Base-by-base conservation (phyloP, 2,113 vertebrate genomes). In the Lophius piscatorius region DNA sequence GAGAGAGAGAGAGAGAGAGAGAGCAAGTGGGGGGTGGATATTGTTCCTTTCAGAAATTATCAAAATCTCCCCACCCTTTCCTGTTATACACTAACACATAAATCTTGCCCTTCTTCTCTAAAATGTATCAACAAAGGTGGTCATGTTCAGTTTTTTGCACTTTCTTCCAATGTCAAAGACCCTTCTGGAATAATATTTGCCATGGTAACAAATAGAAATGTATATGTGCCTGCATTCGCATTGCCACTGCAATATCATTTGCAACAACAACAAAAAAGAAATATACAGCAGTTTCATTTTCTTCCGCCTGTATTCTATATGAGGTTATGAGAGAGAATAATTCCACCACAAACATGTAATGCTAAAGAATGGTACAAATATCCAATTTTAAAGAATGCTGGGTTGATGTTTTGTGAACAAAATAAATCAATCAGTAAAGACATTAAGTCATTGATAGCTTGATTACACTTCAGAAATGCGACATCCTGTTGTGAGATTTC, bases 41-140 rank as follows among this genome's bases (percentile, higher is more conserved):
- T 85, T 91, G 77, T 87, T 90, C 73, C 70, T 90, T 88, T 87
- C 77, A 81, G 80, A 89, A 89, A 88, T 88, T 65, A 88, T 87
- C 74, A 85, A 85, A 86, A 78, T 80, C 74, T 73, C 78, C 40
- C 80, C 79, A 76, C 75, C 74, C 70, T 61, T 75, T 87, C 71
- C 62, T 90, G 71, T 64, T 47, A 57, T 55, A 80, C 67, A 73
- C 74, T 61, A 62, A 77, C 73, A 78, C 66, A 78, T 52, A 35
- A 50, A 75, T 77, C 46, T 31, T 68, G 47, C 52, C 68, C 54
- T 48, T 61, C 42, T 56, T 61, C 42, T 56, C 49, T 34, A 14
- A 57, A 18, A 41, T 38, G 50, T 51, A 65, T 5, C 17, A 14
- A 41, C 17, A 14, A 41, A 14, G 73, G 54, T 12, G 54, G 33